These are phyloP conservation scores for Cataglyphis cursor DNA, from an alignment of 2,888 invertebrate species.

Conservation along the genomic window DNA sequence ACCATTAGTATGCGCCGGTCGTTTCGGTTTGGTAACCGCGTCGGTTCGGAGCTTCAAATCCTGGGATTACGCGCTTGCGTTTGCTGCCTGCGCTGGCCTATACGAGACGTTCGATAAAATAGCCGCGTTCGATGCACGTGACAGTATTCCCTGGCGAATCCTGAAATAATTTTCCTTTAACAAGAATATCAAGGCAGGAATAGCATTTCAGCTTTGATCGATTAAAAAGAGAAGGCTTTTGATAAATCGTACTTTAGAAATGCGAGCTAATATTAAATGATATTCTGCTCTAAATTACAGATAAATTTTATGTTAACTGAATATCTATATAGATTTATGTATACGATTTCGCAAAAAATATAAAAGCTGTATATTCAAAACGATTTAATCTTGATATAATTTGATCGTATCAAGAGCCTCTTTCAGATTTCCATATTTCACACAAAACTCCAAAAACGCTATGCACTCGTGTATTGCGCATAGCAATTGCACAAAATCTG, in stretches of 20 bases:
- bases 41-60: conserved; percentile 53
- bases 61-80: conserved; percentile 52
- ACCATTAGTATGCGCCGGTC: conserved; percentile 60
- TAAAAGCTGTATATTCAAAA: conserved; percentile 23
- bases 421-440: conserved; percentile 33
- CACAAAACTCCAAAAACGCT: conserved; percentile 22
- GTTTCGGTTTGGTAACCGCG: conserved; percentile 62
- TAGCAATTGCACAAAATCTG: neutral
- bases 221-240: neutral
- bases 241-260: neutral
- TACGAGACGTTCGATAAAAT: conserved; percentile 46
- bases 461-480: neutral
- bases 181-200: neutral
- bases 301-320: conserved; percentile 4
- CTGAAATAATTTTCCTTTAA: conserved; percentile 36
- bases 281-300: neutral
- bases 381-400: neutral
- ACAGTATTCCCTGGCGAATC: conserved; percentile 33
- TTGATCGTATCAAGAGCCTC: conserved; percentile 6
- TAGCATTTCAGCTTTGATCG: conserved; percentile 2
- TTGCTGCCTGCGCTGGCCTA: conserved; percentile 14
- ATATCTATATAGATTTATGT: conserved; percentile 11
- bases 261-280: neutral
- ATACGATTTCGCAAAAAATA: conserved; percentile 28
- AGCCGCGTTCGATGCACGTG: conserved; percentile 46